Percentiles rank a stretch among this genome's conserved stretches.
phyloP scores from a whole-genome alignment of 1,140 invertebrate genomes.

The Pseudachorutes palmiensis region DNA sequence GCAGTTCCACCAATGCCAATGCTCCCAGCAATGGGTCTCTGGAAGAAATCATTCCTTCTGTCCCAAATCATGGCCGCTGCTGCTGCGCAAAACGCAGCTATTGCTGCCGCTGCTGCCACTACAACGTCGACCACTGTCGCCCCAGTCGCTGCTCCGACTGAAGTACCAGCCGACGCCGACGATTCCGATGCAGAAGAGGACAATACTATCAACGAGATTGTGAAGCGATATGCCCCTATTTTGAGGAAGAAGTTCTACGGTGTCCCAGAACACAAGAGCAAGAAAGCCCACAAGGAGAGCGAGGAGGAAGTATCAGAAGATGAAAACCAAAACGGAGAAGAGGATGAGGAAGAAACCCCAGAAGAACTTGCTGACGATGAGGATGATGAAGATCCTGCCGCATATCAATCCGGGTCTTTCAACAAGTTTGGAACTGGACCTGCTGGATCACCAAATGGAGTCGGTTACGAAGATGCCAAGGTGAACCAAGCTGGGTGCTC shows the following conservation, averaged over 20 bases:
- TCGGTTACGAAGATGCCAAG: not conserved
- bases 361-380: not conserved
- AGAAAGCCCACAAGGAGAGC: too few relatives aligned
- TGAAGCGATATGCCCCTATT: slow-evolving; percentile 2
- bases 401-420: not conserved
- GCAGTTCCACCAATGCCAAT: not conserved
- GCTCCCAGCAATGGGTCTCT: slow-evolving; percentile 12
- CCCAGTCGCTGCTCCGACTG: not conserved
- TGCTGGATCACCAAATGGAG: not conserved
- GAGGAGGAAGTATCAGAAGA: not conserved
- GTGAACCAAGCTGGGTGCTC: slow-evolving; percentile 12
- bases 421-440: slow-evolving; percentile 6
- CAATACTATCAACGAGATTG: not conserved
- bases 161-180: not conserved
- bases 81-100: not conserved
- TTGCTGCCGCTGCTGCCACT: slow-evolving; percentile 2
- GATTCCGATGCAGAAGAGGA: slow-evolving; percentile 11
- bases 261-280: not conserved
- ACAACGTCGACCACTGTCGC: not conserved
- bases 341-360: slow-evolving; percentile 1
- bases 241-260: not conserved
- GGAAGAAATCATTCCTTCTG: slow-evolving; percentile 10
- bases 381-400: not conserved
- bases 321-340: not conserved
- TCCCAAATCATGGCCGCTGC: not conserved